Conservation (phyloP, 2,888 invertebrate genomes). For the Lasioglossum oenotherae region DNA sequence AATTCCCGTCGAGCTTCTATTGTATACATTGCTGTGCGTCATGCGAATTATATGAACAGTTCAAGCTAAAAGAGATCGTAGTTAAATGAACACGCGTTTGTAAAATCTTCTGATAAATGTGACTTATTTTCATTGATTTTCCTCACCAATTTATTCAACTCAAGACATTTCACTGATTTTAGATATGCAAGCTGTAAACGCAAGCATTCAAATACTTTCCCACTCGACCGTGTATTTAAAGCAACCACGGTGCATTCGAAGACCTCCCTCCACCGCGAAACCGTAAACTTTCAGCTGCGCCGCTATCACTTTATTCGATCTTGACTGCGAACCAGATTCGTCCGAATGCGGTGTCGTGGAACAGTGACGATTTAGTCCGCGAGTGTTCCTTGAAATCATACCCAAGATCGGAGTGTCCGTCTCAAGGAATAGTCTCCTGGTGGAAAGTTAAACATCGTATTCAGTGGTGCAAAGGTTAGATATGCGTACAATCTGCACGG, state of each 20-base stretch:
- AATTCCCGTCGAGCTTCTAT: background rate
- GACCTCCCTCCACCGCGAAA: background rate
- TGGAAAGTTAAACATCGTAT: background rate
- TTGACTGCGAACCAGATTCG: background rate
- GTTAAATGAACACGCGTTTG: background rate
- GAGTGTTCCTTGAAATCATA: background rate
- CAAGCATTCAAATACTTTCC: background rate
- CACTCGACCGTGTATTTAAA: conserved; percentile 11
- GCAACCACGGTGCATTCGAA: background rate
- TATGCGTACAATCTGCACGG: background rate
- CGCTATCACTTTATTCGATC: background rate
- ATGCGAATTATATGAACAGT: background rate
- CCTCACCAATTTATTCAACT: background rate
- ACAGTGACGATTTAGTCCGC: background rate
- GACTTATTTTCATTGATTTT: background rate
- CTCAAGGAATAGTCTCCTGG: background rate
- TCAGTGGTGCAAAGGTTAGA: background rate
- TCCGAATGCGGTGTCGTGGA: background rate
- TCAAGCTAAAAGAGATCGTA: background rate
- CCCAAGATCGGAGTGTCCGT: background rate
- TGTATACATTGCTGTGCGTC: background rate
- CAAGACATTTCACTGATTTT: background rate
- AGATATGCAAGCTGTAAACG: background rate
- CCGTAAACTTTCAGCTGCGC: conserved; percentile 1
- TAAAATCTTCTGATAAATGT: background rate